Evolutionary conservation across 2,797 vertebrate genomes (phyloP).

Genomic region (Cossypha heuglini): DNA sequence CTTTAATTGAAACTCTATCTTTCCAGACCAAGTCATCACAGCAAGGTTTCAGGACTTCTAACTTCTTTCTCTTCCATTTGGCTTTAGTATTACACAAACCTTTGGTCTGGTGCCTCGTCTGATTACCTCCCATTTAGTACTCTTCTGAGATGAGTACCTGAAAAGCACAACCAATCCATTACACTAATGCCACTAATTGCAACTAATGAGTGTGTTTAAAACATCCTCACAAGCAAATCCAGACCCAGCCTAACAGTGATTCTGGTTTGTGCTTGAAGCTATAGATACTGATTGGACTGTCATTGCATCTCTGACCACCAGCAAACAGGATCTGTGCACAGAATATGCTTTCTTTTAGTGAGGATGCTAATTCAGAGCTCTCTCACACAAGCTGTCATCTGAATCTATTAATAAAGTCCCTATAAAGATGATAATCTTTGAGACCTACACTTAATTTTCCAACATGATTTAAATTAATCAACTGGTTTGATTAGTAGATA

Average conservation of each 20-base stretch:
- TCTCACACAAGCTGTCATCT: background rate
- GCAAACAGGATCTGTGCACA: background rate
- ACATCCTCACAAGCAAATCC: background rate
- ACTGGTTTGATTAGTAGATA: background rate
- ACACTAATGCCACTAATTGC: background rate
- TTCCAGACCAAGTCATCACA: background rate
- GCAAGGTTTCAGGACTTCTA: background rate
- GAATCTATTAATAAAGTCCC: background rate
- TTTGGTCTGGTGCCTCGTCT: background rate
- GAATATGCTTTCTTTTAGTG: background rate
- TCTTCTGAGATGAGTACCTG: background rate
- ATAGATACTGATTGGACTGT: background rate
- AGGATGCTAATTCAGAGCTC: background rate
- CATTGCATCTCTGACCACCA: background rate
- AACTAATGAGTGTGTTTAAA: background rate
- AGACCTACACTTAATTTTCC: background rate
- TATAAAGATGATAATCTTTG: background rate
- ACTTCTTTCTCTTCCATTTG: background rate
- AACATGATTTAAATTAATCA: conserved; percentile 2
- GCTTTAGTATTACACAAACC: background rate
- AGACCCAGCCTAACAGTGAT: background rate
- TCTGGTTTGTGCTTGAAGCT: background rate
- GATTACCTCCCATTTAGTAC: background rate
- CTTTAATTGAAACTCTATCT: background rate
- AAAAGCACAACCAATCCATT: background rate